Percentiles rank a stretch among this genome's conserved stretches.
phyloP scores from a whole-genome alignment of 2,113 vertebrate genomes.

The Cyanistes caeruleus region DNA sequence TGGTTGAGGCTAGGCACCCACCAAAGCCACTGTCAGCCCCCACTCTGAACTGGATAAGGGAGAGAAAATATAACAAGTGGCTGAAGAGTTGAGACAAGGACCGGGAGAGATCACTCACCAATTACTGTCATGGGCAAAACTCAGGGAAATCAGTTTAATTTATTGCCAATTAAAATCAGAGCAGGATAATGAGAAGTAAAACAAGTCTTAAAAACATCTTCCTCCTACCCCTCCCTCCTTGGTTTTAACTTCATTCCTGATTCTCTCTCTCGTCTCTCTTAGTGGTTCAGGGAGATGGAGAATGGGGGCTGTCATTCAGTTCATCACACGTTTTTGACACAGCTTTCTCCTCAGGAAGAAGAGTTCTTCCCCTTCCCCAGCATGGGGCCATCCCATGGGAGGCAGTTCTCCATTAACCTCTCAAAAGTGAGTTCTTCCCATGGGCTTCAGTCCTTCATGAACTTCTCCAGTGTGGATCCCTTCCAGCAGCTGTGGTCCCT shows the following conservation, averaged over 20 bases:
- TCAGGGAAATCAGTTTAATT: not conserved
- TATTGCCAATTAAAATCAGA: not conserved
- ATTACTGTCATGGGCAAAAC: not conserved
- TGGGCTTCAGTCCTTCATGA: not conserved
- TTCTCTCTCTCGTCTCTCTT: not conserved
- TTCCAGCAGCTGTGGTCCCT: rapidly evolving
- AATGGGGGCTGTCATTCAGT: not conserved
- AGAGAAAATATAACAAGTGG: not conserved
- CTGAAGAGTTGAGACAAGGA: not conserved
- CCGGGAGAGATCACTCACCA: not conserved
- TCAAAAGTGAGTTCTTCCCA: rapidly evolving
- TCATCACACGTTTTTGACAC: not conserved
- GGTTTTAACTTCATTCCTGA: not conserved
- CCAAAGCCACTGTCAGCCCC: not conserved
- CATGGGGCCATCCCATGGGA: rapidly evolving
- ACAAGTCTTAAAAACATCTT: not conserved
- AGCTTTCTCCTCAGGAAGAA: not conserved
- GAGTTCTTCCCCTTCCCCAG: not conserved
- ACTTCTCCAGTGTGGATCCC: not conserved
- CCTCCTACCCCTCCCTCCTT: not conserved
- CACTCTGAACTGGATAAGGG: not conserved
- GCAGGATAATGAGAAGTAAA: not conserved
- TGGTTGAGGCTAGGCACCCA: not conserved
- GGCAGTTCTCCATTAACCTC: not conserved
- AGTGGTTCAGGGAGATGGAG: not conserved